Conservation (phyloP, 2,888 invertebrate genomes). For the Sipha maydis region DNA sequence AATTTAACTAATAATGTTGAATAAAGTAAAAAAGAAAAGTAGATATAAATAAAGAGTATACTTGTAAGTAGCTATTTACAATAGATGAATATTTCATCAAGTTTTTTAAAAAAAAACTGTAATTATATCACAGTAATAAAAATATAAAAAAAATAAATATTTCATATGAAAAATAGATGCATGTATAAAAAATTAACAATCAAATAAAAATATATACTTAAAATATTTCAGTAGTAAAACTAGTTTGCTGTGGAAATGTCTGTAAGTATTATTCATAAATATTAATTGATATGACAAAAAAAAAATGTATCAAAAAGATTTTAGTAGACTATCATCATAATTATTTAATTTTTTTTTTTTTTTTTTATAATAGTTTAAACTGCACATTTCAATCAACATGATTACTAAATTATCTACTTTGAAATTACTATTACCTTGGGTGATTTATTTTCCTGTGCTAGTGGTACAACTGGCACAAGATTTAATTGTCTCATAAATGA, state of each 20-base stretch:
- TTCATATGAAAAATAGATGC: no score
- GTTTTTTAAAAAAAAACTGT: background rate
- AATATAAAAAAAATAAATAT: no score
- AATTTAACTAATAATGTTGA: background rate
- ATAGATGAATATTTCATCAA: no score
- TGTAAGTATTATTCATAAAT: no score
- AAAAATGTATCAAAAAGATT: background rate
- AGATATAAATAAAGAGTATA: background rate
- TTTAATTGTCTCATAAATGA: slow-evolving; percentile 26
- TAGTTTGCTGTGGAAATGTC: no score
- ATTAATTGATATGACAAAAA: no score
- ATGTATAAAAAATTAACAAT: no score
- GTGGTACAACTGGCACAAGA: slow-evolving; percentile 1
- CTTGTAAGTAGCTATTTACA: no score
- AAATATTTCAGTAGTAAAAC: no score
- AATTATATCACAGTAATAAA: no score
- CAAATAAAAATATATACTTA: no score
- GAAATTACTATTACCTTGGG: slow-evolving; percentile 32
- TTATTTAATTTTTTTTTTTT: no score
- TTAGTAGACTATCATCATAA: background rate
- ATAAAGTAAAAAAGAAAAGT: background rate
- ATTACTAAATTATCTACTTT: background rate
- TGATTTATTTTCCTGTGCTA: slow-evolving; percentile 4
- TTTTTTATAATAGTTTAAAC: background rate
- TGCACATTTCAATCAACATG: background rate